Base-by-base conservation (phyloP, 2,888 invertebrate species). In the Mechanitis mazaeus region DNA sequence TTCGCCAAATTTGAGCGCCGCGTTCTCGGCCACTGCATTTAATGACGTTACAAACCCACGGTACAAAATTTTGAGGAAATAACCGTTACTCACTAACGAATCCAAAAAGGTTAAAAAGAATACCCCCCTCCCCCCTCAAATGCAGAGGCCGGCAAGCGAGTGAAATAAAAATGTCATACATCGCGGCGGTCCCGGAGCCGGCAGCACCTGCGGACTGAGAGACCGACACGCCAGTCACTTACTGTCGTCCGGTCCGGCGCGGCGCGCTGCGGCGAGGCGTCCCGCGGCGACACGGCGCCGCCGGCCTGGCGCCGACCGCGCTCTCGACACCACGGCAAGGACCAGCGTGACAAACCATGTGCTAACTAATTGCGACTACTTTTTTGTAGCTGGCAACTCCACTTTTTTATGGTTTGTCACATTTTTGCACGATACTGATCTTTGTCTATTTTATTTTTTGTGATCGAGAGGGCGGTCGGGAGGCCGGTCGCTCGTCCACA, bases 401-500 rank as follows among this genome's bases (percentile, higher is more conserved):
- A 6, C 6, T 35, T 35, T 35, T 35, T 35, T 35, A 5, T 35
- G 35, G 35, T 3, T 11, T 42, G 42, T 9, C 42, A 42, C 42
- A 1, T 42, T 42, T 11, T 42, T 42, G 42, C 42, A 42, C 9
- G 9, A 42, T 42, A 42, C 42, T 20, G 20, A 20, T 20, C 20
- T 20, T 20, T 20, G 42, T 3, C 35, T 35, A 6, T 5, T 9
- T 42, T 42, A 9, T 9, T 42, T 42, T 9, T 9, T 0, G 42
- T 42, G 60, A 61, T 53, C 56, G 58, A 59, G 57, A 58, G 58
- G 55, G 58, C 60, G 54, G 46, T 56, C 64, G 59, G 70, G 61
- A 68, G 38, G 72, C 74, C 72, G 69, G 73, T 70, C 81, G 77
- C 80, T 66, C 72, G 72, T 60, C 70, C 78, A 71, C 79, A 68